Base-by-base conservation (phyloP, 2,888 invertebrate species). In the Apodemia zela region DNA sequence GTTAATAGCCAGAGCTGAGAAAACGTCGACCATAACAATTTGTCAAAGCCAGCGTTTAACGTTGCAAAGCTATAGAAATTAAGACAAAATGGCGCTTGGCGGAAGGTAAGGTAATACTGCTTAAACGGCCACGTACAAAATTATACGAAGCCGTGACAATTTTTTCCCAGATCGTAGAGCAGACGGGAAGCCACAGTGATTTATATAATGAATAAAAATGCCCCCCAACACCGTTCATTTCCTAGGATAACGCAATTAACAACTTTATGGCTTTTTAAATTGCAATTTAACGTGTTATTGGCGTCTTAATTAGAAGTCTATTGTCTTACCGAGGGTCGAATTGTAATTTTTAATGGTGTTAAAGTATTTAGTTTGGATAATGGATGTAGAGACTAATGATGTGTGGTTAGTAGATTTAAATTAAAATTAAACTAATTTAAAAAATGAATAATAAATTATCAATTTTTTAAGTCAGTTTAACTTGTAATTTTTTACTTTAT, bases 151-250 rank as follows among this genome's bases (percentile, higher is more conserved):
- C 85, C 81, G 85, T 85, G 89, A 89, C 90, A 88, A 79, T 88
- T 89, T 90, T 89, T 88, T 83, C 79, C 77, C 79, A 82, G 83
- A 87, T 85, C 87, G 82, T 75, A 70, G 70, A 69, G 73, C 69
- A 79, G 73, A 68, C 74, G 76, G 78, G 80, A 82, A 85, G 85
- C 85, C 80, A 51, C 67, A 38, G 80, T 89, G 89, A 90, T 89
- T 90, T 89, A 89, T 90, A 78, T 91, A 89, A 91, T 91, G 91
- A 90, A 88, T 90, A 91, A 90, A 90, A 89, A 91, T 90, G 89
- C 82, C 82, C 72, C 63, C 67, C 62, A 63, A 62, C 66, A 62
- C 66, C 70, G 76, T 77, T 79, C 80, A 82, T 85, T 84, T 78
- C 74, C 80, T 76, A 78, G 80, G 83, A 86, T 84, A 80, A 77